These are phyloP conservation scores for Sebastes iracundus DNA, from an alignment of 2,797 vertebrate genomes.

Conservation along the genomic window DNA sequence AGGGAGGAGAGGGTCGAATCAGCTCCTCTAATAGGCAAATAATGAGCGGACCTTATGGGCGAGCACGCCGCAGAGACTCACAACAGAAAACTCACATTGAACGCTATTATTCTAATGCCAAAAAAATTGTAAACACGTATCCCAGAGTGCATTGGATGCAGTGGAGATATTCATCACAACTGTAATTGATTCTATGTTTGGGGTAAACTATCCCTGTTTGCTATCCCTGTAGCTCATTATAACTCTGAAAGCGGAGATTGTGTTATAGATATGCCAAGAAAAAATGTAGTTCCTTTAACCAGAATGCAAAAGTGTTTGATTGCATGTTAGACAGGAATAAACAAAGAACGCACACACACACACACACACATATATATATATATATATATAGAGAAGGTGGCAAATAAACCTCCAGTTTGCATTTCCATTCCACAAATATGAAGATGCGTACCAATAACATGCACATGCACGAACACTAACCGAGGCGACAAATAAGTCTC, in stretches of 20 bases:
- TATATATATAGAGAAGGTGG: not conserved
- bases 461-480: slow-evolving; percentile 71
- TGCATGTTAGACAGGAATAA: slow-evolving; percentile 18
- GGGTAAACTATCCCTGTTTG: slow-evolving; percentile 57
- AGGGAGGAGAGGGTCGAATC: slow-evolving; percentile 40
- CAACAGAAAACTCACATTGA: slow-evolving; percentile 43
- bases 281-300: slow-evolving; percentile 21
- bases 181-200: slow-evolving; percentile 69
- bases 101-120: slow-evolving; percentile 37
- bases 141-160: slow-evolving; percentile 15
- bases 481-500: slow-evolving; percentile 96
- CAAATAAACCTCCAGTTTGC: slow-evolving; percentile 12
- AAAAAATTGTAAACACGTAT: slow-evolving; percentile 36
- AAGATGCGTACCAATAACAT: not conserved
- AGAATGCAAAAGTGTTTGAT: slow-evolving; percentile 36
- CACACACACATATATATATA: not conserved
- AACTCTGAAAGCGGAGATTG: slow-evolving; percentile 1
- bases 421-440: slow-evolving; percentile 6
- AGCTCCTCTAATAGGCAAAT: slow-evolving; percentile 68
- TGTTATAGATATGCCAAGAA: slow-evolving; percentile 18
- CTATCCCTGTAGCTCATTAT: slow-evolving; percentile 51
- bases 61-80: slow-evolving; percentile 46
- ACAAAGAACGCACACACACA: not conserved
- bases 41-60: slow-evolving; percentile 70
- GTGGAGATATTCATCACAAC: slow-evolving; percentile 64